Percentiles rank a stretch among this genome's conserved stretches.
Evolutionary conservation across 2,113 vertebrate genomes (phyloP).

Genomic region (Poeciliopsis prolifica): DNA sequence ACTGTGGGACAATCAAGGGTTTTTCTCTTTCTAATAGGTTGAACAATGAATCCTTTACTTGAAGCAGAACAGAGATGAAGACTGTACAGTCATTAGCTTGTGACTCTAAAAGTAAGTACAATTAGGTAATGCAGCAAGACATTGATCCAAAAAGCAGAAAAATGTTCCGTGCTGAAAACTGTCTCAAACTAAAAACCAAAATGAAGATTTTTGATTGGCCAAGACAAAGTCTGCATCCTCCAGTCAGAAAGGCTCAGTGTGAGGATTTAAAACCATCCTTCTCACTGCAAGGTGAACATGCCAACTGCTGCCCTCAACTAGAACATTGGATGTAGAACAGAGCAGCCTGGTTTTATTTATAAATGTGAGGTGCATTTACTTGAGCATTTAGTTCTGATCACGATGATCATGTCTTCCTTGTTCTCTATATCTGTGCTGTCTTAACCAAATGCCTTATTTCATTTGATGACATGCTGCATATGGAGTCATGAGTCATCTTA

Average conservation of each 20-base stretch:
- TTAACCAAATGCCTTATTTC: conserved; percentile 23
- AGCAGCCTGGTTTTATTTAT: not conserved
- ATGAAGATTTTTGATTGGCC: no score
- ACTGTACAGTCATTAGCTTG: no score
- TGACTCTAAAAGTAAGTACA: no score
- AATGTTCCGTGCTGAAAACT: no score
- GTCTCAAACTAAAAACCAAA: no score
- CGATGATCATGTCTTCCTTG: not conserved
- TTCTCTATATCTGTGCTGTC: conserved; percentile 5
- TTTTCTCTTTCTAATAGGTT: no score
- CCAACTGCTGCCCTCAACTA: not conserved
- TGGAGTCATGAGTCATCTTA: conserved; percentile 73
- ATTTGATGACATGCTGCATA: conserved; percentile 57
- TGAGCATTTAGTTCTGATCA: conserved; percentile 36
- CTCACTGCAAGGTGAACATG: not conserved
- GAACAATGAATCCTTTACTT: no score
- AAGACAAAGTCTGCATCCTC: not conserved
- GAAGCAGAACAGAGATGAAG: no score
- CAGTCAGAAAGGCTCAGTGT: not conserved
- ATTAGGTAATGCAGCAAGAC: no score
- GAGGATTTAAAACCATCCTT: not conserved
- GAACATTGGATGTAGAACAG: not conserved
- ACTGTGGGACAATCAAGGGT: no score
- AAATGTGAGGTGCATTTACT: not conserved
- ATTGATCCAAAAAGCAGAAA: no score